These are phyloP conservation scores for Poicephalus meyeri DNA, from an alignment of 2,113 vertebrate genomes.

Conservation along the genomic window DNA sequence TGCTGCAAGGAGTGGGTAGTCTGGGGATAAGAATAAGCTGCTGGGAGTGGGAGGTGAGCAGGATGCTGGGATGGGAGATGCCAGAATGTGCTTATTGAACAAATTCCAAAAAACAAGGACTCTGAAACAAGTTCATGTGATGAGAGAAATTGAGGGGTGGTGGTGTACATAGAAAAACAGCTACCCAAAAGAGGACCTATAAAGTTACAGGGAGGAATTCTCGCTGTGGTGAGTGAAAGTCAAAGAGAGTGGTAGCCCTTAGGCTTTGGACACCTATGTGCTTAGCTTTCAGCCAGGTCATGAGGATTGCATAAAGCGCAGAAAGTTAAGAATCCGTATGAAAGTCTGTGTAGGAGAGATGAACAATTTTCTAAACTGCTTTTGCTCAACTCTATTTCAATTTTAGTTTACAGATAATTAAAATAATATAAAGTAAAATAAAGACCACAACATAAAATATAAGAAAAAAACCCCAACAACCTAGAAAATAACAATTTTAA, in stretches of 20 bases:
- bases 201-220: neutral
- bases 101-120: neutral
- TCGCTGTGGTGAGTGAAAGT: neutral
- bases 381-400: neutral
- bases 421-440: neutral
- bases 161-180: neutral
- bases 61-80: accelerated
- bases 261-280: neutral
- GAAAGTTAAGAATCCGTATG: neutral
- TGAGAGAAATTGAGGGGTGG: neutral
- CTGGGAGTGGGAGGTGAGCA: neutral
- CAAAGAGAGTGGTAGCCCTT: neutral
- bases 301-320: neutral
- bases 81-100: neutral
- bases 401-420: neutral
- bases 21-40: neutral
- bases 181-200: neutral
- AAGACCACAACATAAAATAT: neutral
- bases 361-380: neutral
- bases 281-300: neutral
- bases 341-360: neutral
- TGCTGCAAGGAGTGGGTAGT: neutral
- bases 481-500: neutral
- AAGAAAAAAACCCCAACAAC: neutral
- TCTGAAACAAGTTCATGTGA: neutral